Evolutionary conservation across 2,888 invertebrate species (phyloP).

Genomic region (Oligia latruncula): DNA sequence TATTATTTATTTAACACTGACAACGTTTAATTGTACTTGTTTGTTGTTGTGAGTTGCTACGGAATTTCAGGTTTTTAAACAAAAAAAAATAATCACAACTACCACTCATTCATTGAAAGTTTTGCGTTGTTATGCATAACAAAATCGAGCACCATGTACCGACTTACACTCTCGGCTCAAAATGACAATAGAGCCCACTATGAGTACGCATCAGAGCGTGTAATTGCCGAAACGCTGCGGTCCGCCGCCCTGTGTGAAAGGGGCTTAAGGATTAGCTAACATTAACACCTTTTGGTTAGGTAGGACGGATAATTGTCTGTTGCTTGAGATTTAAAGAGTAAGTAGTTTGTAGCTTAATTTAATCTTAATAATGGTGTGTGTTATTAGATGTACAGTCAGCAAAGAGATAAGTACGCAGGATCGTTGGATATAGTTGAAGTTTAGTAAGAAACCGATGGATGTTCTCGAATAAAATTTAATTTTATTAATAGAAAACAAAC

Average conservation of each 20-base stretch:
- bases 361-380: neutral
- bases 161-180: conserved; percentile 9
- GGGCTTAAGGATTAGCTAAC: conserved; percentile 66
- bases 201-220: conserved; percentile 61
- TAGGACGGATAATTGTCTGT: conserved; percentile 22
- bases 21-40: neutral
- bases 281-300: conserved; percentile 57
- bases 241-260: conserved; percentile 65
- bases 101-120: neutral
- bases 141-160: conserved; percentile 46
- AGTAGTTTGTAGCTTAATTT: neutral
- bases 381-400: neutral
- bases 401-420: too few relatives aligned
- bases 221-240: conserved; percentile 66
- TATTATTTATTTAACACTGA: too few relatives aligned
- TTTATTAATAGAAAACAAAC: too few relatives aligned
- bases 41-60: neutral
- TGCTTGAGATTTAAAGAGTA: conserved; percentile 19
- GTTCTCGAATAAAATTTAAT: too few relatives aligned
- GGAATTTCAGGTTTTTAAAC: neutral
- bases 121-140: neutral
- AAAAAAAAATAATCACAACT: neutral
- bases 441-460: too few relatives aligned
- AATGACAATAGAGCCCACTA: conserved; percentile 56
- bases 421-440: too few relatives aligned